Base-by-base conservation (phyloP, 2,888 invertebrate species). In the Erannis defoliaria region DNA sequence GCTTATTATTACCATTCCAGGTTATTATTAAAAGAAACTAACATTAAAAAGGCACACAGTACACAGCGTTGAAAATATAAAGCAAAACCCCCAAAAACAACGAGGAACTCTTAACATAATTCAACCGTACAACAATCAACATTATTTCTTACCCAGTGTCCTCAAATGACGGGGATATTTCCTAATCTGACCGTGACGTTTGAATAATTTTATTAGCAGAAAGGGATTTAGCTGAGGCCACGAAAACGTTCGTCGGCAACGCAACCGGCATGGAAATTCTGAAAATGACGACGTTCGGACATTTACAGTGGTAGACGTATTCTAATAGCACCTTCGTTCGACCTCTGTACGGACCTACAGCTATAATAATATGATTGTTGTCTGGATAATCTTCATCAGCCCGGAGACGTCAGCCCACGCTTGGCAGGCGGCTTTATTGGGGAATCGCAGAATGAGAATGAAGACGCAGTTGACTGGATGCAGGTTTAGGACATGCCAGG, bases 221-320 rank as follows among this genome's bases (percentile, higher is more conserved):
- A 73, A 71, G 60, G 72, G 69, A 72, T 71, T 73, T 60, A 53
- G 67, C 59, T 42, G 53, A 72, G 68, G 55, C 67, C 68, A 46
- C 64, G 65, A 58, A 65, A 61, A 56, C 37, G 62, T 60, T 59
- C 46, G 58, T 62, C 68, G 64, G 61, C 61, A 63, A 64, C 65
- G 67, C 70, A 71, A 68, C 68, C 68, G 71, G 68, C 67, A 64
- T 64, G 54, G 70, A 78, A 78, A 81, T 81, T 77, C 77, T 69
- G 74, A 78, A 80, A 79, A 75, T 75, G 73, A 72, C 63, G 64
- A 46, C 46, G 45, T 9, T 43, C 45, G 55, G 40, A 21, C 35
- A 61, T 53, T 61, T 49, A 2, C 61, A 61, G 42, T 54, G 33
- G 16, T 16, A 8, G 42, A 33, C n/a, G 35, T 57, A 29, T 43